These are phyloP conservation scores for Theretra japonica DNA, from an alignment of 2,888 invertebrate species.

Conservation along the genomic window DNA sequence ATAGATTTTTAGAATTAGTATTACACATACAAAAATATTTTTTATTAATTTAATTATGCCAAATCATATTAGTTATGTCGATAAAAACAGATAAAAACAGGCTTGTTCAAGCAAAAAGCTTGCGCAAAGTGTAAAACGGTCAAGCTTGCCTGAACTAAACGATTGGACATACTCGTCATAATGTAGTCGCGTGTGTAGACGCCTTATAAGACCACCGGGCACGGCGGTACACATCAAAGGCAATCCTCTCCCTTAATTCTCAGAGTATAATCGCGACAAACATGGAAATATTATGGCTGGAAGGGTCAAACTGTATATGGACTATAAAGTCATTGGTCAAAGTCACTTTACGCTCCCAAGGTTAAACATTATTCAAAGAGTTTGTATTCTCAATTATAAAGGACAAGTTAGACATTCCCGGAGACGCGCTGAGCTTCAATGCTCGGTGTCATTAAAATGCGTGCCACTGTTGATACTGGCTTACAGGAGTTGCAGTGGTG, in stretches of 20 bases:
- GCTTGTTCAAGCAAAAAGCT: background rate
- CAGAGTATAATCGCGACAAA: slow-evolving; percentile 71
- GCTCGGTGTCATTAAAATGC: too few relatives aligned
- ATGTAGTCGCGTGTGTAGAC: slow-evolving; percentile 2
- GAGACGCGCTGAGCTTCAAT: too few relatives aligned
- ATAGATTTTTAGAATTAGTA: too few relatives aligned
- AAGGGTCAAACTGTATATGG: slow-evolving; percentile 54
- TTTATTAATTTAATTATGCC: too few relatives aligned
- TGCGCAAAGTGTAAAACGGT: background rate
- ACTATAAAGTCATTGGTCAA: slow-evolving; percentile 54
- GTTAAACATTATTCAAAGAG: slow-evolving; percentile 13
- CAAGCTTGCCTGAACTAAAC: slow-evolving; percentile 10
- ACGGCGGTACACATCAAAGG: slow-evolving; percentile 76
- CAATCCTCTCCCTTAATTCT: slow-evolving; percentile 45
- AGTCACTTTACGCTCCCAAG: slow-evolving; percentile 31
- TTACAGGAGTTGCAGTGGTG: too few relatives aligned
- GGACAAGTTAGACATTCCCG: too few relatives aligned
- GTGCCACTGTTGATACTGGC: too few relatives aligned
- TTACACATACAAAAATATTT: too few relatives aligned
- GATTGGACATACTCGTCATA: slow-evolving; percentile 2
- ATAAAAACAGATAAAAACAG: background rate
- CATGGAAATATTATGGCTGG: slow-evolving; percentile 56
- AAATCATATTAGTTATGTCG: background rate
- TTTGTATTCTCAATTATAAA: background rate
- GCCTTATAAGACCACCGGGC: slow-evolving; percentile 74